Evolutionary conservation across 1,140 invertebrate genomes (phyloP).

Genomic region (Penaeus japonicus): DNA sequence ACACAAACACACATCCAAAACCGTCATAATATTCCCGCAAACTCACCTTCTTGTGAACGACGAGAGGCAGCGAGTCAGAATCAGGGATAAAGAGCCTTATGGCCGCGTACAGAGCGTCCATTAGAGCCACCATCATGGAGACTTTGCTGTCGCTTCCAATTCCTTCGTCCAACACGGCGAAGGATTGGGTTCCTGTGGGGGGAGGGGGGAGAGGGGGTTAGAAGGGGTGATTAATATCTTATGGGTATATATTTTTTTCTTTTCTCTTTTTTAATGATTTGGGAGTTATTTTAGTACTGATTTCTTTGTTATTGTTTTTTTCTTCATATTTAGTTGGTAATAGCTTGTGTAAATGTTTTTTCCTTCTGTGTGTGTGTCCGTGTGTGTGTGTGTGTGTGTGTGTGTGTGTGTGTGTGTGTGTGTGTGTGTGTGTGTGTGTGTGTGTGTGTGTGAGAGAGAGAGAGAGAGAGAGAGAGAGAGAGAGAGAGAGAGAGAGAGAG

Average conservation of each 20-base stretch:
- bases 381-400: too few relatives aligned
- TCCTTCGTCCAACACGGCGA: constrained; percentile 55
- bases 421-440: too few relatives aligned
- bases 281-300: background rate
- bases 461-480: too few relatives aligned
- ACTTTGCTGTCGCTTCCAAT: constrained; percentile 59
- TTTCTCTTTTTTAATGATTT: background rate
- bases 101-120: constrained; percentile 52
- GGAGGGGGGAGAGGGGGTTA: background rate
- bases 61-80: constrained; percentile 43
- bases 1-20: background rate
- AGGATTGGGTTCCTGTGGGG: constrained; percentile 52
- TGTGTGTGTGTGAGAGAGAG: too few relatives aligned
- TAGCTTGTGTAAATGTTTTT: too few relatives aligned
- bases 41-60: constrained; percentile 56
- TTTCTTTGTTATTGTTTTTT: too few relatives aligned
- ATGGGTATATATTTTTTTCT: background rate
- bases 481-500: too few relatives aligned
- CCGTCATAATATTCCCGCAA: background rate
- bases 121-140: constrained; percentile 56
- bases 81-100: constrained; percentile 52
- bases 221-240: background rate
- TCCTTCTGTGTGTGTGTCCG: too few relatives aligned
- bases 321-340: too few relatives aligned
- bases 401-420: too few relatives aligned